Conservation (phyloP, 2,797 vertebrate genomes). For the Centropyge bicolor region DNA sequence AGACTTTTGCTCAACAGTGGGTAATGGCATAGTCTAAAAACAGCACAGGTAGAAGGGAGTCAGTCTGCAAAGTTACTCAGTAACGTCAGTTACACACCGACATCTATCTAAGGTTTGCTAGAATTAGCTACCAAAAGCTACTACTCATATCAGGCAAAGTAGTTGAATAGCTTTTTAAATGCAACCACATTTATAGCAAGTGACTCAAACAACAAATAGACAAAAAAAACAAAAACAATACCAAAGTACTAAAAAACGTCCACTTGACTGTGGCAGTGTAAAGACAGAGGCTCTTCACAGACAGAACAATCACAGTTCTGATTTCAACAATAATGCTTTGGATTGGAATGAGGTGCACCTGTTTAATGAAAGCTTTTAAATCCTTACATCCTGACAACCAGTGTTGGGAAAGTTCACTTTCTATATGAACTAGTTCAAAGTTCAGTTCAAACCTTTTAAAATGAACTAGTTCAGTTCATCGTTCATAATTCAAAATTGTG, state of each 20-base stretch:
- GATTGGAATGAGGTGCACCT: constrained; percentile 12
- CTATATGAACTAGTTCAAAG: too few species aligned
- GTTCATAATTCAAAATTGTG: too few species aligned
- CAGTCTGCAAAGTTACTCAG: neutral
- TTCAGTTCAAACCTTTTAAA: too few species aligned
- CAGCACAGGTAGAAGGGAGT: neutral
- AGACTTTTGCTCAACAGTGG: neutral
- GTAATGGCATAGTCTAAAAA: neutral
- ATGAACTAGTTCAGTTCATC: too few species aligned
- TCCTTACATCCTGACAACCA: neutral
- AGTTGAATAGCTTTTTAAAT: neutral
- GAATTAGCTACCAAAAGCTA: neutral
- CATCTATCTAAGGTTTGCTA: neutral
- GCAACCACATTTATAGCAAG: neutral
- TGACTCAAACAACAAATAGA: neutral
- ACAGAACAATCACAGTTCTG: constrained; percentile 3
- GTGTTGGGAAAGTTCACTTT: too few species aligned
- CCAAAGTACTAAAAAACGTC: neutral
- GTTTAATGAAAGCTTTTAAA: constrained; percentile 21
- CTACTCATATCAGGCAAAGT: neutral
- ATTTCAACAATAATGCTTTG: constrained; percentile 1
- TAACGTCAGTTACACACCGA: too few species aligned
- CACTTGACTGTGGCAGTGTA: neutral
- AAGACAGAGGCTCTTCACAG: neutral
- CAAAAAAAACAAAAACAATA: neutral